These are phyloP conservation scores for Tragelaphus oryx DNA, from an alignment of 2,797 vertebrate species.

Conservation along the genomic window DNA sequence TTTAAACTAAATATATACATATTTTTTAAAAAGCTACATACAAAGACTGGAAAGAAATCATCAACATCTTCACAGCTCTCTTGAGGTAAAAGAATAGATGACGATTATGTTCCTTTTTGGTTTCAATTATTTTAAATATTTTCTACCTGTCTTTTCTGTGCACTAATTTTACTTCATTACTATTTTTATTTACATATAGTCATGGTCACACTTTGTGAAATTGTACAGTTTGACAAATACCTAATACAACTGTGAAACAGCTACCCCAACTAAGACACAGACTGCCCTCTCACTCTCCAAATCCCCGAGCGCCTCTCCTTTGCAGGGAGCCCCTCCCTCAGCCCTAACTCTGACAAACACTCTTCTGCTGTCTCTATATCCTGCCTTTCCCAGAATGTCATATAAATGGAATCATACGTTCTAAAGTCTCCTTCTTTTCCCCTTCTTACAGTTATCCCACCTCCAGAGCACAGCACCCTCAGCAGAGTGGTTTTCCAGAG, in stretches of 20 bases:
- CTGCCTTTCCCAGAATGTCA: not conserved
- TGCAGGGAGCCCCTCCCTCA: not conserved
- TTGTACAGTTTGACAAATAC: not conserved
- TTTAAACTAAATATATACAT: not conserved
- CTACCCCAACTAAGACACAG: not conserved
- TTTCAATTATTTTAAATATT: not conserved
- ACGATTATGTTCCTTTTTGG: not conserved
- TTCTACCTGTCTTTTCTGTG: not conserved
- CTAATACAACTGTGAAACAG: not conserved
- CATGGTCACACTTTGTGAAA: not conserved
- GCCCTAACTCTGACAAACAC: not conserved
- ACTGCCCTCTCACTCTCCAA: not conserved
- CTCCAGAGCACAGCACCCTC: not conserved
- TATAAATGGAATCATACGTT: not conserved
- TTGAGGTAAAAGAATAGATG: not conserved
- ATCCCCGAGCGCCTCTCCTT: not conserved
- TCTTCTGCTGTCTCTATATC: not conserved
- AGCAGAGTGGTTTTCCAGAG: not conserved
- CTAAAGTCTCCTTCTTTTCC: not conserved
- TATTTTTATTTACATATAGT: not conserved
- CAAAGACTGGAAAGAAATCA: not conserved
- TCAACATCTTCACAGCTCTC: not conserved
- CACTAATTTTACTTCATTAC: not conserved
- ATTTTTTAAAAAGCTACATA: not conserved
- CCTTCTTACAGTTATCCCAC: not conserved